A percentile compares a stretch with the other conserved stretches of the same genome.
phyloP scores from a whole-genome alignment of 2,113 vertebrate species.

The Furnarius figulus region DNA sequence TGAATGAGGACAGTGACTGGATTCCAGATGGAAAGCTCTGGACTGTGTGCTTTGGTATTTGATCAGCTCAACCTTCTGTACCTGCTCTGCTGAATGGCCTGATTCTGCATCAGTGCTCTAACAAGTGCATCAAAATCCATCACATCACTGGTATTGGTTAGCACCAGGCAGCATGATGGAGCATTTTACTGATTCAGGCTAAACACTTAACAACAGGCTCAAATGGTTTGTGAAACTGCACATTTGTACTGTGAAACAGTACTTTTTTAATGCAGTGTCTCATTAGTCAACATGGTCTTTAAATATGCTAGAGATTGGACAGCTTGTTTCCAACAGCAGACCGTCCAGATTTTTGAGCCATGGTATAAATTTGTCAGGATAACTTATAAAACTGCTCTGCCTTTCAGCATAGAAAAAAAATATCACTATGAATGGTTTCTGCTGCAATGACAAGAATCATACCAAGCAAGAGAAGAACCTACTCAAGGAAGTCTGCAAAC shows the following conservation, averaged over 20 bases:
- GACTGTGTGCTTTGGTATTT: background rate
- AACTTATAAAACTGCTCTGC: background rate
- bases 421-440: background rate
- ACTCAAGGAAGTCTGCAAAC: background rate
- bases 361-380: background rate
- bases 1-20: background rate
- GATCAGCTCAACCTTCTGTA: background rate
- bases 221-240: background rate
- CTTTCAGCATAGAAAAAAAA: background rate
- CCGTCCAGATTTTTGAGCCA: background rate
- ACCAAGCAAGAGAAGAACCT: background rate
- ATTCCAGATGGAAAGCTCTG: fast-evolving
- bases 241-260: background rate
- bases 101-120: background rate
- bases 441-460: background rate
- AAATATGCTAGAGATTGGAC: background rate
- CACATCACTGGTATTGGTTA: background rate
- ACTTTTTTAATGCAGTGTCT: background rate
- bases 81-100: background rate
- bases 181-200: background rate
- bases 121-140: background rate
- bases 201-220: background rate
- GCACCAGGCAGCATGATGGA: background rate
- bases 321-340: background rate
- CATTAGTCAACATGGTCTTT: background rate